Evolutionary conservation across 23 tunicate genomes (phyloP), one percentile per base, ranked within the genome.

Genomic region (Styela clava): DNA sequence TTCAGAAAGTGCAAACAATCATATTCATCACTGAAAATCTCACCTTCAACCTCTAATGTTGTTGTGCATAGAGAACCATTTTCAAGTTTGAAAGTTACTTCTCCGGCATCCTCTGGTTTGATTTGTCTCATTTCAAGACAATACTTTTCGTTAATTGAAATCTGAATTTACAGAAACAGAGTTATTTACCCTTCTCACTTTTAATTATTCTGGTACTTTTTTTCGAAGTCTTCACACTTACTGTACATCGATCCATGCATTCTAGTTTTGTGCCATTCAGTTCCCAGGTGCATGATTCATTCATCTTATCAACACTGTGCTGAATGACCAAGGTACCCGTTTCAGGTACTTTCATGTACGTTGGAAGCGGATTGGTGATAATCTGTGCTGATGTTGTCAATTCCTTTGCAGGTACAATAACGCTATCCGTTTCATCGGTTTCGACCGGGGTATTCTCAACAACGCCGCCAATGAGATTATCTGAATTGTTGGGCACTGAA

Each of bases 281-380:
- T 36, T 30, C 31, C 88, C 88, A 85, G 0, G 33, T 62, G 34
- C 83, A 78, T 20, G 35, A 63, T 16, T 69, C 88, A 33, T 74
- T 61, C 12, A 2, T 29, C 31, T 78, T 52, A 31, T 70, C 64
- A 16, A 85, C 28, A 21, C 23, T 31, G 62, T 85, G 88, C 73
- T 85, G 88, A n/a, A 85, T n/a, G 16, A 85, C 67, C 16, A 85
- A 23, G 34, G 88, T 85, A n/a, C 88, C 88, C 16, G 31, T 61
- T 52, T 85, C 88, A 7, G 82, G 88, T 52, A 85, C 88, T 69
- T 74, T 63, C 83, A 85, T 85, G 33, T 30, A 31, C 0, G 82
- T 24, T 16, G 87, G 76, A 1, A 79, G 19, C 2, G 87, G 67
- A 22, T 36, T 67, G 12, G 71, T 67, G 31, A 29, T 67, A 25